A percentile compares a stretch with the other conserved stretches of the same genome.
Evolutionary conservation across 2,797 vertebrate species (phyloP).

Genomic region (Melanotaenia boesemani): DNA sequence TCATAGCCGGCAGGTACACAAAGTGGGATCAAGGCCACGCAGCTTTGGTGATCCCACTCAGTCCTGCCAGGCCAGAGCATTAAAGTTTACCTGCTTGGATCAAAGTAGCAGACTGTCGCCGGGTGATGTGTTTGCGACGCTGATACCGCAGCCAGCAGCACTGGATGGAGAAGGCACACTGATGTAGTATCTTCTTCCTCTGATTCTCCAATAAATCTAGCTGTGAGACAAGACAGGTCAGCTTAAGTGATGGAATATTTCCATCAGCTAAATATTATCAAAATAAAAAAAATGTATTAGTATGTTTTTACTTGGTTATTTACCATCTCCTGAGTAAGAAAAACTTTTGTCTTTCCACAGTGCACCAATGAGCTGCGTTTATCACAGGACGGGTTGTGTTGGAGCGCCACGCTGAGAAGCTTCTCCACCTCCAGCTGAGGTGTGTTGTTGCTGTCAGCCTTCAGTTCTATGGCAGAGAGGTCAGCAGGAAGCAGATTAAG

Average conservation of each 20-base stretch:
- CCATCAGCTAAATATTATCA: not conserved
- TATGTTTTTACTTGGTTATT: slow-evolving; percentile 48
- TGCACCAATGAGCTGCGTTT: slow-evolving; percentile 74
- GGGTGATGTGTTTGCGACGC: slow-evolving; percentile 69
- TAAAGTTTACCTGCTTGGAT: slow-evolving; percentile 93
- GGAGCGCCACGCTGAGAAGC: slow-evolving; percentile 77
- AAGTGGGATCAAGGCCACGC: slow-evolving; percentile 15
- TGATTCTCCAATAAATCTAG: slow-evolving; percentile 88
- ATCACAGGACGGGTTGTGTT: slow-evolving; percentile 31
- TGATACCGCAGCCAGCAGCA: slow-evolving; percentile 88
- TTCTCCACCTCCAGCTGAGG: slow-evolving; percentile 69
- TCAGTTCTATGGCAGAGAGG: slow-evolving; percentile 65
- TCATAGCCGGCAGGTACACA: slow-evolving; percentile 32
- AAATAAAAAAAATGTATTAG: not conserved
- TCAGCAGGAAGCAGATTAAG: slow-evolving; percentile 9
- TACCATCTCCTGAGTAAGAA: slow-evolving; percentile 90
- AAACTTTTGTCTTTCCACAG: slow-evolving; percentile 94
- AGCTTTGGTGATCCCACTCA: slow-evolving; percentile 5
- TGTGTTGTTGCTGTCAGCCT: slow-evolving; percentile 9
- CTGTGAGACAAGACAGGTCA: slow-evolving; percentile 75
- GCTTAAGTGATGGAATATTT: not conserved
- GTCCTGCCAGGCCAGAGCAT: slow-evolving; percentile 6
- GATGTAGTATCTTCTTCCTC: slow-evolving; percentile 82
- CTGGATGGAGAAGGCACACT: slow-evolving; percentile 90
- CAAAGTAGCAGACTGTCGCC: slow-evolving; percentile 79